Percentiles rank a stretch among this genome's conserved stretches.
phyloP scores from a whole-genome alignment of 2,888 invertebrate species.

The Athrips mouffetella region DNA sequence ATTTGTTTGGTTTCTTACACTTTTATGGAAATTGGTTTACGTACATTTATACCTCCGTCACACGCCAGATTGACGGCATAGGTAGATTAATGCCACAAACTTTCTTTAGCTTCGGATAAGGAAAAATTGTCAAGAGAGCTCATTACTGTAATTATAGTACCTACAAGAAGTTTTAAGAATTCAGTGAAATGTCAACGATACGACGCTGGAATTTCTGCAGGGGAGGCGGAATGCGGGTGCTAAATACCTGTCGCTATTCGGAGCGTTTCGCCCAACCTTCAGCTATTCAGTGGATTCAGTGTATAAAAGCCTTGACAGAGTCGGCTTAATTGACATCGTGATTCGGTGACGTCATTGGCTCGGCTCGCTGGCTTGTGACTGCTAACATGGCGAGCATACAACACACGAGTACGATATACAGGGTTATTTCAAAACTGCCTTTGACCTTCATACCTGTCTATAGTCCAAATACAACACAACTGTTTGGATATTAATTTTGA shows the following conservation, averaged over 20 bases:
- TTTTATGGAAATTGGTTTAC: not conserved
- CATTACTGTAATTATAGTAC: not conserved
- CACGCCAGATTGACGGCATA: not conserved
- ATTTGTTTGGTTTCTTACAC: not conserved
- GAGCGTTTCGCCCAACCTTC: conserved; percentile 5
- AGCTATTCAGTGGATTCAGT: not conserved
- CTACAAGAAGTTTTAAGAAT: conserved; percentile 4
- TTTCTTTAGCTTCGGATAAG: not conserved
- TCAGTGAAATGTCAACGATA: conserved; percentile 4
- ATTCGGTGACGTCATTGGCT: conserved; percentile 3
- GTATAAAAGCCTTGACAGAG: conserved; percentile 4
- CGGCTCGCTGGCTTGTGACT: conserved; percentile 2
- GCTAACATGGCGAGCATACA: not conserved
- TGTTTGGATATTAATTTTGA: too few species aligned
- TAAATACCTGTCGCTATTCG: conserved; percentile 6
- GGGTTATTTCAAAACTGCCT: not conserved
- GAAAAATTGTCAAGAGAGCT: conserved; percentile 1
- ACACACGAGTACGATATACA: not conserved
- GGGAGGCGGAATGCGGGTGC: conserved; percentile 1
- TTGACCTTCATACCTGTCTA: too few species aligned
- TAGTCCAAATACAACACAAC: too few species aligned
- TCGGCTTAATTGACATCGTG: conserved; percentile 10
- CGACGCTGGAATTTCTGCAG: not conserved
- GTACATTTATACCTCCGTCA: not conserved
- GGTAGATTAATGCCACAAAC: not conserved